phyloP scores from a whole-genome alignment of 2,797 vertebrate genomes.

The Notoglanidium macrostoma region DNA sequence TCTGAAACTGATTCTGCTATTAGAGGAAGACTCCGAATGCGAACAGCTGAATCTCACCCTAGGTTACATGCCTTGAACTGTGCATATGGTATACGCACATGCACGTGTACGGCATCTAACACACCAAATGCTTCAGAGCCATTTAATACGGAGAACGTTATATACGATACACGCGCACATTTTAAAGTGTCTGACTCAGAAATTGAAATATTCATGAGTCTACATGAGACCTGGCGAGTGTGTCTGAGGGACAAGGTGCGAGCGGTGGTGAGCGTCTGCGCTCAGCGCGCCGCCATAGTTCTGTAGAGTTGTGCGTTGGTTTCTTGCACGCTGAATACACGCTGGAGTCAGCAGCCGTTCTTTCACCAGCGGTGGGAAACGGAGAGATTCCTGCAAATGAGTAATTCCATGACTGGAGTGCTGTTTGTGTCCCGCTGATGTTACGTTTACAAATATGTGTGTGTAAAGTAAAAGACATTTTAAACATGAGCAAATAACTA shows the following conservation, averaged over 20 bases:
- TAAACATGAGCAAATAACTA: background rate
- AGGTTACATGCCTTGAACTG: slow-evolving; percentile 22
- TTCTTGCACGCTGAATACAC: no score
- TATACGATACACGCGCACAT: background rate
- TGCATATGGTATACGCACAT: slow-evolving; percentile 6
- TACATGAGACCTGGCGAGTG: slow-evolving; percentile 31
- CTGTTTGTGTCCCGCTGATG: background rate
- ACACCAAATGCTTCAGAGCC: slow-evolving; percentile 17
- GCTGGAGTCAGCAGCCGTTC: slow-evolving; percentile 14
- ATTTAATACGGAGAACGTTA: slow-evolving; percentile 36
- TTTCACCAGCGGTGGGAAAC: background rate
- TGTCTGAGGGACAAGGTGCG: background rate
- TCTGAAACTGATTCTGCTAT: slow-evolving; percentile 52
- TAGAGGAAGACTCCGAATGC: slow-evolving; percentile 16
- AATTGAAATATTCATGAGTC: slow-evolving; percentile 21
- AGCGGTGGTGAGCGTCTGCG: slow-evolving; percentile 6
- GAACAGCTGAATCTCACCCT: slow-evolving; percentile 19
- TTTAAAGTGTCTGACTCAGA: slow-evolving; percentile 2
- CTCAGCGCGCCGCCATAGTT: background rate
- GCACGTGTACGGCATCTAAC: slow-evolving; percentile 19
- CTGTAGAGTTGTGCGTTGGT: background rate
- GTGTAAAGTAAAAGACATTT: background rate
- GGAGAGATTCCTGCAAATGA: background rate
- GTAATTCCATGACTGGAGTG: background rate
- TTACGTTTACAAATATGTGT: background rate